Conservation (phyloP, 1,140 invertebrate genomes). For the Pseudomyrmex flavicornis region DNA sequence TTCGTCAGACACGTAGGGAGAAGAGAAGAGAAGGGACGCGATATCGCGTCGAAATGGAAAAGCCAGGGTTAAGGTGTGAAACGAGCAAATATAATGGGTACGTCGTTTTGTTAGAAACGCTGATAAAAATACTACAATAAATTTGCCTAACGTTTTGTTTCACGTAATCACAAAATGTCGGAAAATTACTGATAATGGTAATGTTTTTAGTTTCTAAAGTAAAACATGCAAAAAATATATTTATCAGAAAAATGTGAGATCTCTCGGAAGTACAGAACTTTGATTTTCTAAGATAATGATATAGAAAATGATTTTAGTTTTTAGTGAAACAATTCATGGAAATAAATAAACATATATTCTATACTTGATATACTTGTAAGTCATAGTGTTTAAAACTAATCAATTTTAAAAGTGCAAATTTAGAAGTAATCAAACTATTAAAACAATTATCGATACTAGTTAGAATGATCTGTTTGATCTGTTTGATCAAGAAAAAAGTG, state of each 20-base stretch:
- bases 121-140: constrained; percentile 62
- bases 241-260: constrained; percentile 9
- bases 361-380: not conserved
- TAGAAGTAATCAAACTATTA: too few relatives aligned
- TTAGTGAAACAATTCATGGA: not conserved
- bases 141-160: not conserved
- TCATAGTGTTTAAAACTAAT: not conserved
- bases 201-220: not conserved
- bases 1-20: constrained; percentile 6
- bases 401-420: too few relatives aligned
- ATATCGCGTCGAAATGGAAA: constrained; percentile 54
- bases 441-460: too few relatives aligned
- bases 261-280: not conserved
- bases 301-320: not conserved
- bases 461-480: too few relatives aligned
- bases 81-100: constrained; percentile 36
- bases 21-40: not conserved
- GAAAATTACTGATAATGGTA: constrained; percentile 2
- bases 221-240: not conserved
- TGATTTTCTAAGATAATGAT: not conserved
- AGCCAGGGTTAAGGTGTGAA: constrained; percentile 34
- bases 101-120: constrained; percentile 26
- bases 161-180: constrained; percentile 18
- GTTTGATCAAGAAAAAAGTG: too few relatives aligned
- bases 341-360: not conserved